Percentiles rank a stretch among this genome's conserved stretches.
phyloP scores from a whole-genome alignment of 92 coral and sea anemone species.

The Plumapathes pennacea region DNA sequence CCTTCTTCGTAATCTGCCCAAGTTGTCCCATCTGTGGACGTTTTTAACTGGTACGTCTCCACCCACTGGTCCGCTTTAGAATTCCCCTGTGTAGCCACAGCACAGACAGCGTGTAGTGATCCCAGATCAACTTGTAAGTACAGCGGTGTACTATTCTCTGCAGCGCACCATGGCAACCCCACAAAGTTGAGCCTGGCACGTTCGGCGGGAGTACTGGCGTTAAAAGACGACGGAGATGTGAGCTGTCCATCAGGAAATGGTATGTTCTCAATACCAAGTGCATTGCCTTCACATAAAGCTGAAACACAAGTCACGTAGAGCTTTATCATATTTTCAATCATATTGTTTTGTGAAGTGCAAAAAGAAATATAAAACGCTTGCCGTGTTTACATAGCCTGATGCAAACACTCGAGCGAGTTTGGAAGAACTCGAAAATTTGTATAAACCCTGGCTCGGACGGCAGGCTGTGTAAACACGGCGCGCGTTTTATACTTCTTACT shows the following conservation, averaged over 20 bases:
- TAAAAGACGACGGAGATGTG: constrained; percentile 7
- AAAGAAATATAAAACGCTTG: too few relatives aligned
- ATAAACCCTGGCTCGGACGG: too few relatives aligned
- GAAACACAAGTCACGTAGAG: too few relatives aligned
- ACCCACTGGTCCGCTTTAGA: constrained; percentile 40
- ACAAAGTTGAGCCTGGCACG: constrained; percentile 11
- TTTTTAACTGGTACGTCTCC: constrained; percentile 26
- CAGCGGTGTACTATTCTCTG: constrained; percentile 4
- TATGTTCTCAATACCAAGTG: constrained; percentile 12
- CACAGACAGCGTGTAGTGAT: constrained; percentile 21
- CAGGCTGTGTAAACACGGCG: too few relatives aligned
- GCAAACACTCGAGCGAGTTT: too few relatives aligned
- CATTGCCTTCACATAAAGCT: background rate
- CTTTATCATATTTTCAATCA: too few relatives aligned
- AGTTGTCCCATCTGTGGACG: constrained; percentile 17
- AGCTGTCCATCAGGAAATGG: background rate
- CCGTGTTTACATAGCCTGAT: too few relatives aligned
- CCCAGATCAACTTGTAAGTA: constrained; percentile 30
- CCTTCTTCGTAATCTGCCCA: constrained; percentile 26
- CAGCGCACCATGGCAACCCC: constrained; percentile 21
- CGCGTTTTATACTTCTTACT: too few relatives aligned
- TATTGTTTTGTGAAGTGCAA: too few relatives aligned
- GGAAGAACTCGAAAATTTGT: too few relatives aligned
- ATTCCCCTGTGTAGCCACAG: constrained; percentile 37
- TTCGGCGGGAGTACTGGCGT: background rate